A percentile compares a stretch with the other conserved stretches of the same genome.
These are phyloP conservation scores for Polia nebulosa DNA, from an alignment of 2,888 invertebrate genomes.

Conservation along the genomic window DNA sequence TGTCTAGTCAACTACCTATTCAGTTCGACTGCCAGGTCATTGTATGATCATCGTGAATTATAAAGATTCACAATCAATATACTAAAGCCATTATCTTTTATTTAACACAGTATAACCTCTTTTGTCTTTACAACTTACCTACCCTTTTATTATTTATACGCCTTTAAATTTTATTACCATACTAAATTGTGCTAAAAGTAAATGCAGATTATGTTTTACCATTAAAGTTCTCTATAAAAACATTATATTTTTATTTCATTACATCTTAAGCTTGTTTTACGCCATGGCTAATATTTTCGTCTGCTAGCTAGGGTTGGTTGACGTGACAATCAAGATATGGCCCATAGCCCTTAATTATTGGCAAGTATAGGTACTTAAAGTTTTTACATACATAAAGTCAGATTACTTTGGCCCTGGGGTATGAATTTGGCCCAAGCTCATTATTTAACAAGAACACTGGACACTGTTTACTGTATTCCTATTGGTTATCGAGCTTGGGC, in stretches of 20 bases:
- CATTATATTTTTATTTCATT: constrained; percentile 47
- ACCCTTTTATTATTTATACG: constrained; percentile 51
- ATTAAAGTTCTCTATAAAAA: constrained; percentile 53
- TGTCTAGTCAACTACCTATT: too few relatives aligned
- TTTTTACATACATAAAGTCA: neutral
- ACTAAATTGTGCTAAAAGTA: constrained; percentile 59
- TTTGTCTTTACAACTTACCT: constrained; percentile 55
- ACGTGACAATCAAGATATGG: neutral
- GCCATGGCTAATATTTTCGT: constrained; percentile 20
- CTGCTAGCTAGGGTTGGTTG: neutral
- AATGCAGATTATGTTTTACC: constrained; percentile 56
- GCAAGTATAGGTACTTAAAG: neutral
- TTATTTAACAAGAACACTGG: too few relatives aligned
- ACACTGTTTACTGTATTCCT: too few relatives aligned
- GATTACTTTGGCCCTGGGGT: too few relatives aligned
- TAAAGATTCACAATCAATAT: constrained; percentile 42
- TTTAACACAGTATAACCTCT: constrained; percentile 36
- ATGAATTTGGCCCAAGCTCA: too few relatives aligned
- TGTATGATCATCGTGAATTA: constrained; percentile 13
- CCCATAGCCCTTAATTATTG: neutral
- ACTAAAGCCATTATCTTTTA: constrained; percentile 37
- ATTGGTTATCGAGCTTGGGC: too few relatives aligned
- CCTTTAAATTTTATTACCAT: constrained; percentile 52
- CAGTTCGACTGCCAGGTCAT: neutral
- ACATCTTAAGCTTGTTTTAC: constrained; percentile 45